These are phyloP conservation scores for Syrrhaptes paradoxus DNA, from an alignment of 2,113 vertebrate genomes.

Conservation along the genomic window DNA sequence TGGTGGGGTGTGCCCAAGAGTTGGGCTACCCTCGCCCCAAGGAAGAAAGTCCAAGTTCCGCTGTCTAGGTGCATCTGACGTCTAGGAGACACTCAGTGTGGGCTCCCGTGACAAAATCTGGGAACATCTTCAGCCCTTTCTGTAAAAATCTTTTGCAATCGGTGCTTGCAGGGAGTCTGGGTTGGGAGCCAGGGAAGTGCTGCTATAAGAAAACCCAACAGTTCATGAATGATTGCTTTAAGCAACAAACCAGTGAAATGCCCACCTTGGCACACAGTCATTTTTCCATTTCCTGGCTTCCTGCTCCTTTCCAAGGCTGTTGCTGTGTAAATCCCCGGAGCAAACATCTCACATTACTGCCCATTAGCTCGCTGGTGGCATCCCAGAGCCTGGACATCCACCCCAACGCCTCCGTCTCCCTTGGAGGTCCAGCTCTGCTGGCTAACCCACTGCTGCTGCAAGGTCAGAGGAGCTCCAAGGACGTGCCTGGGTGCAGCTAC, in stretches of 20 bases:
- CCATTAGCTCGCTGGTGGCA: not conserved
- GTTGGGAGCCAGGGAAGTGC: not conserved
- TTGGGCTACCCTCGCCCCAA: not conserved
- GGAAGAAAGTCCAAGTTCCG: not conserved
- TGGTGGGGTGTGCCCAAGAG: not conserved
- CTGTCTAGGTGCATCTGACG: not conserved
- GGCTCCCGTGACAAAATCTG: rapidly evolving
- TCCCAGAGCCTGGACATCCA: not conserved
- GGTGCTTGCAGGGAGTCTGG: not conserved
- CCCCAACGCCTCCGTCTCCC: not conserved
- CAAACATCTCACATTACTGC: not conserved
- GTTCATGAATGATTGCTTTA: not conserved
- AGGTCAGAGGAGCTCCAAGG: not conserved
- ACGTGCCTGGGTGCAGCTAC: too few species aligned
- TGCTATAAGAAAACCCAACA: not conserved
- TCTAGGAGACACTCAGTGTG: not conserved
- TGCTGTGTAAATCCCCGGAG: not conserved
- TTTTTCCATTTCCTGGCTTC: not conserved
- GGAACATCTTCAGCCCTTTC: not conserved
- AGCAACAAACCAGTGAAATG: not conserved
- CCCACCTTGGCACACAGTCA: not conserved
- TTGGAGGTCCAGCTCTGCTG: not conserved
- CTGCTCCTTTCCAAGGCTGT: not conserved
- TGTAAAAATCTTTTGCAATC: not conserved
- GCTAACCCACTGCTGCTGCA: not conserved